These are phyloP conservation scores for Colletes latitarsis DNA, from an alignment of 1,140 invertebrate genomes.

Conservation along the genomic window DNA sequence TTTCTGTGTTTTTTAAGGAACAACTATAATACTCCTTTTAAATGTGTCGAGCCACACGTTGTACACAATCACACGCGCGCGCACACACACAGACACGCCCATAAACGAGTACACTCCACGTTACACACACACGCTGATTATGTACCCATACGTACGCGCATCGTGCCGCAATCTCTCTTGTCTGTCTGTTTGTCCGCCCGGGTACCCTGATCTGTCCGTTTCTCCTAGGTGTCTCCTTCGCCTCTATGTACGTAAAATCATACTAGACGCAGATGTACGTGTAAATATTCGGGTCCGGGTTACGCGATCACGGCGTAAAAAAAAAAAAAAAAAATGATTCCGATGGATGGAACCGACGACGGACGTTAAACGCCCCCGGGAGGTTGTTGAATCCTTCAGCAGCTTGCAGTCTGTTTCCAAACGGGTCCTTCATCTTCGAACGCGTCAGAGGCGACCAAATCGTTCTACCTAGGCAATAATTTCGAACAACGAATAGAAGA, in stretches of 20 bases:
- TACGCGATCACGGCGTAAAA: background rate
- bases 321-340: background rate
- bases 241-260: constrained; percentile 6
- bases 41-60: constrained; percentile 32
- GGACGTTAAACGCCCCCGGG: no score
- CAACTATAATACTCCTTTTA: constrained; percentile 69
- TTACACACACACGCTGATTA: constrained; percentile 9
- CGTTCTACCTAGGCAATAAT: no score
- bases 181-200: constrained; percentile 48
- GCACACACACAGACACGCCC: constrained; percentile 3
- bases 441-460: no score
- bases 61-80: constrained; percentile 2
- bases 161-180: constrained; percentile 53
- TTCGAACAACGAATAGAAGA: no score
- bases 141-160: constrained; percentile 43
- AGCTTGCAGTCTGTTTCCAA: no score
- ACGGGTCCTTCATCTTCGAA: no score
- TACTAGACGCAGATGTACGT: background rate
- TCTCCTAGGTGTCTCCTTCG: constrained; percentile 33
- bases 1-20: constrained; percentile 67
- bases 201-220: constrained; percentile 41
- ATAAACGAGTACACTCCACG: background rate
- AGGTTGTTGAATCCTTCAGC: no score
- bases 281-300: constrained; percentile 10
- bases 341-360: background rate